These are phyloP conservation scores for Eledone cirrhosa DNA, from an alignment of 2,888 invertebrate genomes.

Conservation along the genomic window DNA sequence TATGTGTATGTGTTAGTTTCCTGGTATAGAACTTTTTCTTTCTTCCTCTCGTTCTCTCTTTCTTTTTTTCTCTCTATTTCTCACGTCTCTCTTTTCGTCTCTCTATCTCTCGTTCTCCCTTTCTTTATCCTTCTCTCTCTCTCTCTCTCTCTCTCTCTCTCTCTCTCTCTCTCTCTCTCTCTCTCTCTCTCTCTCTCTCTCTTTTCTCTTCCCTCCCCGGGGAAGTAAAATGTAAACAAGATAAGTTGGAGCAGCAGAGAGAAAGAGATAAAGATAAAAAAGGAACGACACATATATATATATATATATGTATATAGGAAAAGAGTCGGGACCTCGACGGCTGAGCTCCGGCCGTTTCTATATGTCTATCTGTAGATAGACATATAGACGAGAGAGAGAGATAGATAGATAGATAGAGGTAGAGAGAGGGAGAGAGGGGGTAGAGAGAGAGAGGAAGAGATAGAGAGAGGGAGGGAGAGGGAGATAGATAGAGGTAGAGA, in stretches of 20 bases:
- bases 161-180: not conserved
- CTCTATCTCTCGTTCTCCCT: not conserved
- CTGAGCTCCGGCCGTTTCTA: no score
- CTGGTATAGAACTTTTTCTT: no score
- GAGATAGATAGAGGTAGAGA: no score
- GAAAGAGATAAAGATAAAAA: not conserved
- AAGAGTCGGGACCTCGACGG: not conserved
- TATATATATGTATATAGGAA: no score
- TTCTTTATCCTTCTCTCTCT: not conserved
- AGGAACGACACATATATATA: no score
- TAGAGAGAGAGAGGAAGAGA: not conserved
- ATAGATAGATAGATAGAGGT: no score
- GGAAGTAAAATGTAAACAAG: not conserved
- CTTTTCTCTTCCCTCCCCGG: not conserved
- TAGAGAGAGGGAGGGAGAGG: no score
- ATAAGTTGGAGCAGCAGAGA: not conserved
- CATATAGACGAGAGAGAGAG: no score
- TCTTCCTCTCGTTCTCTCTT: not conserved
- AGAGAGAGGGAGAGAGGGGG: constrained; percentile 1
- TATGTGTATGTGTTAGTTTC: no score
- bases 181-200: not conserved
- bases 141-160: not conserved
- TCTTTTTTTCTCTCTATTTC: not conserved
- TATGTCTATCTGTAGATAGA: no score
- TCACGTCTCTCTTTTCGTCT: not conserved